Base-by-base conservation (phyloP, 2,888 invertebrate species). In the Tachystola acroxantha region DNA sequence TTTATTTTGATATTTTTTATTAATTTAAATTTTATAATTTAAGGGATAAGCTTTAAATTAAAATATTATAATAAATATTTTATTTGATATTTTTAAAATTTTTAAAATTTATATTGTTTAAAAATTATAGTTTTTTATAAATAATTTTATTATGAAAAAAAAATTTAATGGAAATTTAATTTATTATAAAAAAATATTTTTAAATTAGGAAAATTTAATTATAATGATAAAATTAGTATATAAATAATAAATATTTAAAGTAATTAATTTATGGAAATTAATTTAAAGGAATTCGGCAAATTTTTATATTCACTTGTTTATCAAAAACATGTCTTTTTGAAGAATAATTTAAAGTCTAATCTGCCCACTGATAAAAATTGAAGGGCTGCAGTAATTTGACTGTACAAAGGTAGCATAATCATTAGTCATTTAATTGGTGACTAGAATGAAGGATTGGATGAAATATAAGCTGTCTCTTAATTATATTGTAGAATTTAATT, bases 221-320 rank as follows among this genome's bases (percentile, higher is more conserved):
- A 89, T 85, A 82, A 89, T 89, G 87, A 88, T 89, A 81, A 73
- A 89, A 88, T 89, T 89, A 89, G 88, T 89, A 89, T 85, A 78
- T 69, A 61, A 62, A 34, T 89, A 88, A n/a, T n/a, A n/a, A n/a
- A n/a, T n/a, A n/a, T n/a, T n/a, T n/a, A n/a, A n/a, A n/a, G n/a
- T n/a, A n/a, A n/a, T n/a, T n/a, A n/a, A n/a, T n/a, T n/a, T n/a
- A n/a, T n/a, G n/a, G n/a, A n/a, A n/a, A n/a, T n/a, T n/a, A n/a
- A n/a, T n/a, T n/a, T n/a, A n/a, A n/a, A n/a, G n/a, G n/a, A n/a
- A n/a, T n/a, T n/a, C n/a, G n/a, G n/a, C n/a, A n/a, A n/a, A n/a
- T n/a, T n/a, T n/a, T n/a, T n/a, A n/a, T n/a, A n/a, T n/a, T n/a
- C 88, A 89, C 88, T 88, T 92, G 91, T 92, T 92, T 92, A 93